A percentile compares a stretch with the other conserved stretches of the same genome.
phyloP scores from a whole-genome alignment of 2,113 vertebrate genomes.

The Laticauda laticaudata region DNA sequence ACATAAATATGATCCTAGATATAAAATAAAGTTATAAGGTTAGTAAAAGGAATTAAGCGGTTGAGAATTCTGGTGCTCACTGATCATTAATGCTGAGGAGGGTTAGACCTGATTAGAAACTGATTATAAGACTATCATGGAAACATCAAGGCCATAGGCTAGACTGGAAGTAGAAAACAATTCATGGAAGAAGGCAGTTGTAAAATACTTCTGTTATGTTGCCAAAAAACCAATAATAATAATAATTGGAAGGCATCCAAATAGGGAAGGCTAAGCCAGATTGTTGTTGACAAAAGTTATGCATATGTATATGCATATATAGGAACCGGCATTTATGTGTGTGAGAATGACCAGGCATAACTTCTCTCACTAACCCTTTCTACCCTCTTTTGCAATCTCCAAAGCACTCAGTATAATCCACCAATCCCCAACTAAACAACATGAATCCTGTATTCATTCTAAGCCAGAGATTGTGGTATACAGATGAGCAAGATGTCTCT shows the following conservation, averaged over 20 bases:
- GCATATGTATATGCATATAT: background rate
- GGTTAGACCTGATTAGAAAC: background rate
- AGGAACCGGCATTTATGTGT: background rate
- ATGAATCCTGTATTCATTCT: background rate
- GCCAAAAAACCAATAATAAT: background rate
- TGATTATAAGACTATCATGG: background rate
- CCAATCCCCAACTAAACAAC: background rate
- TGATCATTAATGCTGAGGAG: background rate
- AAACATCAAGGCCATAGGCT: background rate
- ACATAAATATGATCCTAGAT: conserved; percentile 6
- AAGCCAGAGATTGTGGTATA: background rate
- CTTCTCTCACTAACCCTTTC: background rate
- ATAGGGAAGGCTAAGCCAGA: background rate
- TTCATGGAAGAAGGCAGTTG: background rate
- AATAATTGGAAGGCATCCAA: background rate
- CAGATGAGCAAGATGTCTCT: background rate
- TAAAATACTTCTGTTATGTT: background rate
- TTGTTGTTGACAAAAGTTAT: background rate
- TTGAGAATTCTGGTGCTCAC: background rate
- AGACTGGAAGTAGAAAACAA: background rate
- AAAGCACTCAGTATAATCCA: background rate
- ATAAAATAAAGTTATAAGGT: conserved; percentile 10
- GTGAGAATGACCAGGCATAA: background rate
- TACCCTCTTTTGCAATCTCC: background rate
- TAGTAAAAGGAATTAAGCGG: background rate